These are phyloP conservation scores for Orthosia incerta DNA, from an alignment of 2,888 invertebrate species.

Conservation along the genomic window DNA sequence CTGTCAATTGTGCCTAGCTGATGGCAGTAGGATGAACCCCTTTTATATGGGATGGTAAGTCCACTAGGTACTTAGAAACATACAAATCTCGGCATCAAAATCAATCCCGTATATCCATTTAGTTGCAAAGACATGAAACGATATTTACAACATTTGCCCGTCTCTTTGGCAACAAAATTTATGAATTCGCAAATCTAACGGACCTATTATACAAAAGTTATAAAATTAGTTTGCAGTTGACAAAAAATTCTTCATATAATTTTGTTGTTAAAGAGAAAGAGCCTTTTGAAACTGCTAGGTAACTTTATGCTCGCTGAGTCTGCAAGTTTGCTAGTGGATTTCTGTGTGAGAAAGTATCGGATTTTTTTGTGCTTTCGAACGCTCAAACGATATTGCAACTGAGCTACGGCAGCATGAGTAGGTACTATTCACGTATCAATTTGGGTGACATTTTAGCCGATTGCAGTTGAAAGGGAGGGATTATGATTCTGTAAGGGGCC, in stretches of 20 bases:
- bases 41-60: too few species aligned
- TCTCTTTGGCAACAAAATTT: slow-evolving; percentile 32
- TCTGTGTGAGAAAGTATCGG: slow-evolving; percentile 51
- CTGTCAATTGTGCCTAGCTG: too few species aligned
- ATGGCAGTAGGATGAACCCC: too few species aligned
- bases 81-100: not conserved
- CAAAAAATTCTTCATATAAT: not conserved
- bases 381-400: slow-evolving; percentile 24
- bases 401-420: not conserved
- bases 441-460: not conserved
- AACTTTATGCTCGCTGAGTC: slow-evolving; percentile 29
- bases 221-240: slow-evolving; percentile 23
- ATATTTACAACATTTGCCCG: too few species aligned
- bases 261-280: not conserved
- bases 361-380: slow-evolving; percentile 56
- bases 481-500: not conserved
- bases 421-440: slow-evolving; percentile 16
- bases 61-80: too few species aligned
- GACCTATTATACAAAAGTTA: slow-evolving; percentile 39
- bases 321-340: slow-evolving; percentile 23
- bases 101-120: not conserved
- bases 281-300: slow-evolving; percentile 24
- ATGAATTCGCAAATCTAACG: slow-evolving; percentile 44
- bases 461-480: too few species aligned
- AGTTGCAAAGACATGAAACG: too few species aligned